These are phyloP conservation scores for Rhabdophis nuchalis DNA, from an alignment of 2,797 vertebrate genomes.

Conservation along the genomic window DNA sequence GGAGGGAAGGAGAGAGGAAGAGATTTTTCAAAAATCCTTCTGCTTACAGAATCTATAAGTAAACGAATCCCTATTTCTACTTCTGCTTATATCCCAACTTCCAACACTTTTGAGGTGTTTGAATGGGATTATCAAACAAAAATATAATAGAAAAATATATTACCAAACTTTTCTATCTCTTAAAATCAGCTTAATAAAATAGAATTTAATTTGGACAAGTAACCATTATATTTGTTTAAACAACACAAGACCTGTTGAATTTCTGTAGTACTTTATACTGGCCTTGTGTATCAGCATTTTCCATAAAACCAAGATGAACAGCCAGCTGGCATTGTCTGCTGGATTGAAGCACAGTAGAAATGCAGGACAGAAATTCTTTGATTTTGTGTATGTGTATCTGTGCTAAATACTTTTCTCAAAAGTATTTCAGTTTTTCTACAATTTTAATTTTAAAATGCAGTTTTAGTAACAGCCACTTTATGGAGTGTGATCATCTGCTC, in stretches of 20 bases:
- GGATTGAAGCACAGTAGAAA: background rate
- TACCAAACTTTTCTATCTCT: background rate
- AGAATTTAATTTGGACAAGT: background rate
- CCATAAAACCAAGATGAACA: background rate
- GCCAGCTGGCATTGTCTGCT: background rate
- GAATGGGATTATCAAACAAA: background rate
- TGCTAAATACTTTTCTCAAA: slow-evolving; percentile 5
- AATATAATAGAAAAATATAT: background rate
- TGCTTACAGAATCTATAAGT: background rate
- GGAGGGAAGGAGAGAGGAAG: no score
- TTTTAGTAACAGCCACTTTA: slow-evolving; percentile 30
- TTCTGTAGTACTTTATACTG: background rate
- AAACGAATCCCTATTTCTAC: background rate
- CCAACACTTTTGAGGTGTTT: background rate
- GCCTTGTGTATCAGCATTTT: background rate
- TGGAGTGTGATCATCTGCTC: slow-evolving; percentile 2
- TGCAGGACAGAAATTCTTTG: background rate
- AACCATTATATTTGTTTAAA: background rate
- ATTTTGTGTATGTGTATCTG: background rate
- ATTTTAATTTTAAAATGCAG: slow-evolving; percentile 2
- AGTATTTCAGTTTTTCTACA: slow-evolving; percentile 23
- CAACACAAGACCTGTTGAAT: background rate
- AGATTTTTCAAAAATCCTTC: background rate
- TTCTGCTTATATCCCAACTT: background rate
- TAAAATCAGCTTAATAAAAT: background rate